Base-by-base conservation (phyloP, 1,140 invertebrate species). In the Protaetia brevitarsis region DNA sequence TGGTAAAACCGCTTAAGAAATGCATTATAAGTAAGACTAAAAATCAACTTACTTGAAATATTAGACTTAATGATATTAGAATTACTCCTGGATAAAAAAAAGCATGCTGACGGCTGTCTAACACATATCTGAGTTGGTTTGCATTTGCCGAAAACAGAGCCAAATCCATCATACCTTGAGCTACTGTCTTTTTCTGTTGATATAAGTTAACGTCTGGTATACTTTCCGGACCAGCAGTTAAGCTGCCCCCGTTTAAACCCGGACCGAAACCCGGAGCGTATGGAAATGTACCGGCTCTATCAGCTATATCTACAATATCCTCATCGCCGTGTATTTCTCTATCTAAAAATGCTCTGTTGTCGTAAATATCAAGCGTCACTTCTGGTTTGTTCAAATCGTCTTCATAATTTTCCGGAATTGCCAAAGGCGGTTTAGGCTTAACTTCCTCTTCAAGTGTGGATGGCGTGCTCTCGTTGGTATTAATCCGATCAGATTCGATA, bases 121-220 rank as follows among this genome's bases (percentile, higher is more conserved):
- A 76, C 3, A 95, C 89, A 67, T 89, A 89, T 70, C 88, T 83
- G n/a, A 90, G 78, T 69, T 90, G 89, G 70, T 88, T 89, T 0
- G 88, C 88, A 72, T 91, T 87, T 2, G 85, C 85, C 0, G 85
- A 86, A 63, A 88, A 81, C 1, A 88, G 74, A 0, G 87, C 86
- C 10, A 88, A 75, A 71, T 88, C 86, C 85, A 88, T 87, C 87
- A 88, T 88, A 0, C 92, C 92, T 71, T 95, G 94, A 0, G 93
- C 93, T 29, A 96, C 81, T 2, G 93, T 95, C 76, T 96, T 96
- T 74, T 95, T 95, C 63, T 95, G 93, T 70, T 94, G 92, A 80
- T 95, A 96, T 1, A 91, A 83, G 80, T 95, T 95, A 7, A 93
- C 84, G 74, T 95, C 92, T 2, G 88, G 87, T 5, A 84, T 83